Evolutionary conservation across 2,888 invertebrate species (phyloP).

Genomic region (Callyntrura sp.): DNA sequence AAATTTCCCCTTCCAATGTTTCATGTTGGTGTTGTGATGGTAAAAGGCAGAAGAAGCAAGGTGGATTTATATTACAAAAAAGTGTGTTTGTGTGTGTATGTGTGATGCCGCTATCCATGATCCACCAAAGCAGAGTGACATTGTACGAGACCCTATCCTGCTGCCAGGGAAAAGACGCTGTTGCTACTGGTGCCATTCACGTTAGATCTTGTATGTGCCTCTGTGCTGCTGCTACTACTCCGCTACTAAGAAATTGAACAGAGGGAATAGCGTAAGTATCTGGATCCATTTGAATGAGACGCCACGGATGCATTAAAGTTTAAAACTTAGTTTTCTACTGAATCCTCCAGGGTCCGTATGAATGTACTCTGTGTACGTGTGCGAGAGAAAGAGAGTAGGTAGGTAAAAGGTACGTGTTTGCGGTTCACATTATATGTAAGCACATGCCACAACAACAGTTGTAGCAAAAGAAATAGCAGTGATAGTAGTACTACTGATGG

Average conservation of each 20-base stretch:
- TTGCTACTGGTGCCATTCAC: neutral
- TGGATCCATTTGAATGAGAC: conserved; percentile 68
- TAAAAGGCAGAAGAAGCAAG: neutral
- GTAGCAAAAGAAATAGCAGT: conserved; percentile 6
- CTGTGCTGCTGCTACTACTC: neutral
- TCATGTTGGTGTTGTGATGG: neutral
- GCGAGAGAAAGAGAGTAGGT: neutral
- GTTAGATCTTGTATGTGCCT: neutral
- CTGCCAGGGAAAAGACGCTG: neutral
- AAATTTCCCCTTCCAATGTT: neutral
- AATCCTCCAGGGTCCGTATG: conserved; percentile 45
- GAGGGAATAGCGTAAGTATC: conserved; percentile 21
- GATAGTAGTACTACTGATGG: neutral
- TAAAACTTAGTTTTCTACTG: conserved; percentile 72
- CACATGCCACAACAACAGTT: conserved; percentile 18
- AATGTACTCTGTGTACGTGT: conserved; percentile 11
- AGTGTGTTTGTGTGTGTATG: neutral
- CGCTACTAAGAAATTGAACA: conserved; percentile 2
- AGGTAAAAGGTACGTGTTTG: conserved; percentile 43
- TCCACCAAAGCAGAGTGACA: conserved; percentile 47
- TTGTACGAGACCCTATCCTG: neutral
- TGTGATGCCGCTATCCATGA: neutral
- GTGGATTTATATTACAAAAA: conserved; percentile 12
- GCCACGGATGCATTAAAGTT: conserved; percentile 71
- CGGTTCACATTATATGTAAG: conserved; percentile 14